These are phyloP conservation scores for Notarius lentiginosus DNA, from an alignment of 2,113 vertebrate species.

Conservation along the genomic window DNA sequence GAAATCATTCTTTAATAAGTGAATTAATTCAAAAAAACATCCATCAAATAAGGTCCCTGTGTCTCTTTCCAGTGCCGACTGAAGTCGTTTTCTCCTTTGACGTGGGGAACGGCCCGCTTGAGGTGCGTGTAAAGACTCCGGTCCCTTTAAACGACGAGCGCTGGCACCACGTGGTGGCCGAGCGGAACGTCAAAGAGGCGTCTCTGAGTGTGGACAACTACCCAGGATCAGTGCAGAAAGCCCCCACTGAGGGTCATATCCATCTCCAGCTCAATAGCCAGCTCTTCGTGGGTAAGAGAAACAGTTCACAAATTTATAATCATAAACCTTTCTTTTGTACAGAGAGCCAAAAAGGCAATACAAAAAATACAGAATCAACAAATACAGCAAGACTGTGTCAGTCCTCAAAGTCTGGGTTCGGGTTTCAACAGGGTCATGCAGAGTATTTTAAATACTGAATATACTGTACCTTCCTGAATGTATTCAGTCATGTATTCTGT, in stretches of 20 bases:
- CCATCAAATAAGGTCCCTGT: not conserved
- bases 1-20: not conserved
- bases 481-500: not conserved
- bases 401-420: not conserved
- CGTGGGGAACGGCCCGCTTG: constrained; percentile 90
- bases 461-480: not conserved
- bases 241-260: constrained; percentile 83
- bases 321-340: not conserved
- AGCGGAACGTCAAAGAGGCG: constrained; percentile 89
- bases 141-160: constrained; percentile 82
- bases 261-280: constrained; percentile 93
- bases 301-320: not conserved
- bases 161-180: constrained; percentile 89
- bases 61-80: constrained; percentile 76
- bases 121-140: constrained; percentile 76
- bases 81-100: constrained; percentile 92
- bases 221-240: constrained; percentile 68
- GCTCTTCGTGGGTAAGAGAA: constrained; percentile 86
- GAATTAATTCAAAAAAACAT: not conserved
- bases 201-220: constrained; percentile 83
- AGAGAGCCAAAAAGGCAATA: not conserved
- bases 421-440: not conserved
- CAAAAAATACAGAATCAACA: not conserved
- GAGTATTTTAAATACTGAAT: not conserved
- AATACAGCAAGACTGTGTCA: not conserved